A percentile compares a stretch with the other conserved stretches of the same genome.
Evolutionary conservation across 2,113 vertebrate species (phyloP).

Genomic region (Apus apus): DNA sequence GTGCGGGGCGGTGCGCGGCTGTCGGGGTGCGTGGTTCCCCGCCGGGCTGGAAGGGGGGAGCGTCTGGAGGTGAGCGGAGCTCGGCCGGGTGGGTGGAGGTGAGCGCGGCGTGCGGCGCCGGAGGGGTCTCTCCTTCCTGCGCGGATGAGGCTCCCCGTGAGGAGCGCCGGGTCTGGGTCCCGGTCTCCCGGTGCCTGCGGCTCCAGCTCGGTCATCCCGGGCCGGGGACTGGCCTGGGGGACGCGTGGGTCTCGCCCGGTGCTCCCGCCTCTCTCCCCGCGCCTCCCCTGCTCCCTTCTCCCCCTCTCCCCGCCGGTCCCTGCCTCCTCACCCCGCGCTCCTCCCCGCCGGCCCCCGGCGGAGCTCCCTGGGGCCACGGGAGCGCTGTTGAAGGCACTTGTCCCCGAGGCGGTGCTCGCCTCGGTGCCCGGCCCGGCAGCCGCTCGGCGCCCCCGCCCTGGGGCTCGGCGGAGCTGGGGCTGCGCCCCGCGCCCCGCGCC

Average conservation of each 20-base stretch:
- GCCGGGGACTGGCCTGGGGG: too few species aligned
- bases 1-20: background rate
- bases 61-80: background rate
- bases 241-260: background rate
- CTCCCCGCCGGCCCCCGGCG: background rate
- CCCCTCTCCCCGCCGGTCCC: too few species aligned
- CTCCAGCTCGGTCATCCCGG: background rate
- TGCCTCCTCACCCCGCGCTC: background rate
- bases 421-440: too few species aligned
- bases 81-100: background rate
- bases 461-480: too few species aligned
- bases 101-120: background rate
- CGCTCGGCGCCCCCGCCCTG: too few species aligned
- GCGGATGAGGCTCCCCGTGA: background rate
- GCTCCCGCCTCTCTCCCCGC: too few species aligned
- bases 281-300: background rate
- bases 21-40: background rate
- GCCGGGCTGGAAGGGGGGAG: background rate
- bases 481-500: background rate
- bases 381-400: background rate
- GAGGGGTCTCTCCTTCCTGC: too few species aligned
- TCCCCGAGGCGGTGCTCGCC: too few species aligned
- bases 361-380: background rate
- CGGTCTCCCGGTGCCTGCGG: background rate
- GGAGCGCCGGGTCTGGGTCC: background rate